Conservation (phyloP, 2,888 invertebrate species). For the Ophioninae sp. region DNA sequence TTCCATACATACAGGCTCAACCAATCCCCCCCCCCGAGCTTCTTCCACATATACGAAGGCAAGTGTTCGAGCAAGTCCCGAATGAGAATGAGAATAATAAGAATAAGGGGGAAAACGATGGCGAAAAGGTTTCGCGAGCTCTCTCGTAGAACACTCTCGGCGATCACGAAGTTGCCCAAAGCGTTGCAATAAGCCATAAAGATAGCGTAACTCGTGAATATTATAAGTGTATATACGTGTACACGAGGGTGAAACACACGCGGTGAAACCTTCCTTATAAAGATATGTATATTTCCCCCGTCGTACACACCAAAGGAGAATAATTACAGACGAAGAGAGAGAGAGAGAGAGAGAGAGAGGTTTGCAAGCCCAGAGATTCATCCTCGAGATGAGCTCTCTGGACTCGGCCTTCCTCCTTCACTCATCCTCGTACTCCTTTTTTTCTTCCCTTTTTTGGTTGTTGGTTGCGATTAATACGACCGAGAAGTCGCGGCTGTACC, state of each 20-base stretch:
- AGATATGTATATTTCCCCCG: constrained; percentile 67
- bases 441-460: constrained; percentile 30
- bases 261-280: constrained; percentile 68
- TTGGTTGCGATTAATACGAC: not conserved
- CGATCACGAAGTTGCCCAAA: constrained; percentile 78
- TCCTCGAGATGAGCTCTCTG: constrained; percentile 63
- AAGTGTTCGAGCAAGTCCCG: not conserved
- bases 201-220: constrained; percentile 74
- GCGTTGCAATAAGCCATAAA: constrained; percentile 79
- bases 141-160: constrained; percentile 58
- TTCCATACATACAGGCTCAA: not conserved
- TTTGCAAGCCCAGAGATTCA: constrained; percentile 65
- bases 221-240: constrained; percentile 19
- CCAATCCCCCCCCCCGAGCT: not conserved
- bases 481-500: too few relatives aligned
- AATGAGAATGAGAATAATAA: constrained; percentile 57
- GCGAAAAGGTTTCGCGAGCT: constrained; percentile 52
- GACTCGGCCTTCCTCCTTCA: constrained; percentile 52
- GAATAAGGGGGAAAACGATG: constrained; percentile 46
- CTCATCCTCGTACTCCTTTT: constrained; percentile 31
- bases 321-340: constrained; percentile 70
- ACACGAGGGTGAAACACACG: constrained; percentile 40
- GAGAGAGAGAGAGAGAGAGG: constrained; percentile 64
- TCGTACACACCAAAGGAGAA: constrained; percentile 64
- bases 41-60: not conserved